Percentiles rank a stretch among this genome's conserved stretches.
These are phyloP conservation scores for Disparrhopalites patrizii DNA, from an alignment of 2,888 invertebrate species.

Conservation along the genomic window DNA sequence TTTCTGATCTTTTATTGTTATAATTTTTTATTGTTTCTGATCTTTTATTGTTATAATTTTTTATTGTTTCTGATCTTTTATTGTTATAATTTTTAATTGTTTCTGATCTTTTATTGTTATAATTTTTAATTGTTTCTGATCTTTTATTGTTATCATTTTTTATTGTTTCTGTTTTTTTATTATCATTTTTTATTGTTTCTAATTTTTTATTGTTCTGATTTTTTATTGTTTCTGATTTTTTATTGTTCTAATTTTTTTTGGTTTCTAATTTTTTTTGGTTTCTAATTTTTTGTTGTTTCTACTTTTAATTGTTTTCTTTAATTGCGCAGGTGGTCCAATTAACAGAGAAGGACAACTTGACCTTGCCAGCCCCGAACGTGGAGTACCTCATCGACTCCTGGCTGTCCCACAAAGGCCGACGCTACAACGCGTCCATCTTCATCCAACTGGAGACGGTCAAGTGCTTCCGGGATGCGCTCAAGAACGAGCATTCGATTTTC, in stretches of 20 bases:
- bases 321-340: slow-evolving; percentile 3
- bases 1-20: too few species aligned
- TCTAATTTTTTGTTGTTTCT: neutral
- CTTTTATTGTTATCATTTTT: too few species aligned
- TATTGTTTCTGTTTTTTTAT: too few species aligned
- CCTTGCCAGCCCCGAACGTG: neutral
- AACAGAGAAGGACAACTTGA: neutral
- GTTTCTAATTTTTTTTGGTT: neutral
- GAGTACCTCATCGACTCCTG: neutral
- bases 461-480: neutral
- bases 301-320: neutral
- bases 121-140: too few species aligned
- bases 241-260: neutral
- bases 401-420: neutral
- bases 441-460: slow-evolving; percentile 15
- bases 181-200: too few species aligned
- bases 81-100: too few species aligned
- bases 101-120: too few species aligned
- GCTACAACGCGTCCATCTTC: neutral
- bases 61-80: too few species aligned
- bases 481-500: neutral
- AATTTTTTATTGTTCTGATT: too few species aligned
- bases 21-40: too few species aligned
- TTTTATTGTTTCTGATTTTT: too few species aligned
- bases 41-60: too few species aligned